Conservation (phyloP, 2,888 invertebrate genomes). For the Microchrysa polita region DNA sequence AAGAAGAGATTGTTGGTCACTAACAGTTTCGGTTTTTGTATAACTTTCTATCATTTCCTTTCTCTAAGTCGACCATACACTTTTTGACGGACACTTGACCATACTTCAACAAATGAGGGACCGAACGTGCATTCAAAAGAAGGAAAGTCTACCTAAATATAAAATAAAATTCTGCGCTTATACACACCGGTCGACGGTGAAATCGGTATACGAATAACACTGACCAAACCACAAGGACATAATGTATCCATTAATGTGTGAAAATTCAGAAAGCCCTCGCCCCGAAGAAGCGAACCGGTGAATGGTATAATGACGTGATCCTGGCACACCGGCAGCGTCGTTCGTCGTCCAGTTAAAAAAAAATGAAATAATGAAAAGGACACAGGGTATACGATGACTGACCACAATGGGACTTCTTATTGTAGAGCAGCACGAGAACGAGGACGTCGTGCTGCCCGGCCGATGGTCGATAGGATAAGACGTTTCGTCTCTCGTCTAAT, state of each 20-base stretch:
- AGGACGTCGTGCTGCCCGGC: no score
- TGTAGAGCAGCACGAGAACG: constrained; percentile 19
- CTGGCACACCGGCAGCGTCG: background rate
- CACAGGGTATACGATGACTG: no score
- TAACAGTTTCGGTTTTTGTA: background rate
- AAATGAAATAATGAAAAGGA: no score
- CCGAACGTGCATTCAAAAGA: no score
- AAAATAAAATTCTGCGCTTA: no score
- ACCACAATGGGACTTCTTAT: background rate
- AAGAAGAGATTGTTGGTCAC: background rate
- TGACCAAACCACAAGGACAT: background rate
- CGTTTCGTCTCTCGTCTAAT: constrained; percentile 27
- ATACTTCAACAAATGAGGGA: no score
- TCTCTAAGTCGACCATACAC: no score
- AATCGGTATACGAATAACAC: no score
- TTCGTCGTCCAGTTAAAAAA: no score
- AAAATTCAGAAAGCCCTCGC: constrained; percentile 4
- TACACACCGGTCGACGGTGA: no score
- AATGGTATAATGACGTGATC: constrained; percentile 30
- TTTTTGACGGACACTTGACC: no score
- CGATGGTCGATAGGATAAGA: constrained; percentile 32
- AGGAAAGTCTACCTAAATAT: background rate
- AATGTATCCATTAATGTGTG: constrained; percentile 21
- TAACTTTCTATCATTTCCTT: no score
- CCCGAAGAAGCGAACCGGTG: background rate